phyloP scores from a whole-genome alignment of 37 sponge, comb jelly and placozoan species.

The Mnemiopsis leidyi region DNA sequence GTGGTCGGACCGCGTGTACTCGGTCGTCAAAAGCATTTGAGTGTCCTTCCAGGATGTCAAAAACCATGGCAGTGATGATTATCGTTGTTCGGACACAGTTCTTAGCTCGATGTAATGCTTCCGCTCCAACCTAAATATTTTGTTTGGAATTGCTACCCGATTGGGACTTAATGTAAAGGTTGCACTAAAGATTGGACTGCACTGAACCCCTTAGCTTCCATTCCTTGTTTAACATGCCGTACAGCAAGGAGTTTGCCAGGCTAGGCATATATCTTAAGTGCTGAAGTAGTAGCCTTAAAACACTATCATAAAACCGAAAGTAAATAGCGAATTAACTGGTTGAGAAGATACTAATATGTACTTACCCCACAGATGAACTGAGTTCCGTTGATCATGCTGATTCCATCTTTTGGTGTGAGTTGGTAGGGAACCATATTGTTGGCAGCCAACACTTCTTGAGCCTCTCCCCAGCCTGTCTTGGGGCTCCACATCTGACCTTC shows the following conservation, averaged over 20 bases:
- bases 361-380: constrained; percentile 85
- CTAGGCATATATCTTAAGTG: no score
- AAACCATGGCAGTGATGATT: constrained; percentile 76
- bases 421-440: constrained; percentile 73
- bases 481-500: constrained; percentile 97
- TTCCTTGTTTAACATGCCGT: no score
- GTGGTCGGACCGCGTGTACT: constrained; percentile 80
- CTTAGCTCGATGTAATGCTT: constrained; percentile 20
- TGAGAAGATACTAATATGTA: neutral
- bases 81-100: neutral
- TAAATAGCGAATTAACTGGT: no score
- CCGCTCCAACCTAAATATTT: constrained; percentile 35
- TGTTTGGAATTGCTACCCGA: no score
- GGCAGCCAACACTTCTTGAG: constrained; percentile 75
- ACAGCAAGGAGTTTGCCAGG: no score
- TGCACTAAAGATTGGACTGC: no score
- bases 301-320: no score
- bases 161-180: no score
- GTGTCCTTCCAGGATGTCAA: constrained; percentile 82
- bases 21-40: constrained; percentile 78
- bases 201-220: no score
- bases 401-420: constrained; percentile 86
- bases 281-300: no score
- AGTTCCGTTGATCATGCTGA: constrained; percentile 91
- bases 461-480: constrained; percentile 83